Evolutionary conservation across 2,797 vertebrate species (phyloP), one percentile per base, ranked within the genome.

Genomic region (Protonibea diacanthus): DNA sequence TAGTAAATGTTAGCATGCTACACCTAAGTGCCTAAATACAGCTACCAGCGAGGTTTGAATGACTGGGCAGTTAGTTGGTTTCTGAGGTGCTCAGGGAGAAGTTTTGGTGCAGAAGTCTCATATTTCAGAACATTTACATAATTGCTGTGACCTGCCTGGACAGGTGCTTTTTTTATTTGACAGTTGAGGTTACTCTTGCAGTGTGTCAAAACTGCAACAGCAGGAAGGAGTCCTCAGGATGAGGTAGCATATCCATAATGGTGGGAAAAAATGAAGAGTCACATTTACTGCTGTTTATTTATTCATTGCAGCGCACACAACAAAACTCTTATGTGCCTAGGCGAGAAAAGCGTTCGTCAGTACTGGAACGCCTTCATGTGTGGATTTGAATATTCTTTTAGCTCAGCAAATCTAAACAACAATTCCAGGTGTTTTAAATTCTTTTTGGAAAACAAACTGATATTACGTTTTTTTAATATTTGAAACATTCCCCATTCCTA

Each of bases 381-480:
- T 75, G 68, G 63, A 72, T 78, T 63, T 81, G 49, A 86, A 85
- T 78, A 71, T 71, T 82, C 44, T 59, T 77, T 85, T 23, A 65
- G 55, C 81, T 84, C 78, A 63, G 81, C 80, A 68, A 29, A 53
- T 85, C 42, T 65, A 58, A 83, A 77, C 65, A 71, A 74, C 86
- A 78, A 57, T 58, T 76, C 25, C 47, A 51, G 38, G 45, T 60
- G 51, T 66, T 77, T 69, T 58, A 40, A 68, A 76, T 88, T 78
- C n/a, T 65, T 74, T 86, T 68, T 53, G 52, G 29, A 40, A 53
- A 75, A 53, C 48, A 78, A 81, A 71, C 64, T 25, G 69, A 82
- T 84, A 71, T 75, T 73, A 44, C 70, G 49, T 78, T 40, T 83
- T 83, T 27, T 85, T 67, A 64, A 76, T 86, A 81, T 82, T 86